A percentile compares a stretch with the other conserved stretches of the same genome.
Evolutionary conservation across 2,888 invertebrate species (phyloP).

Genomic region (Macrosiphum euphorbiae): DNA sequence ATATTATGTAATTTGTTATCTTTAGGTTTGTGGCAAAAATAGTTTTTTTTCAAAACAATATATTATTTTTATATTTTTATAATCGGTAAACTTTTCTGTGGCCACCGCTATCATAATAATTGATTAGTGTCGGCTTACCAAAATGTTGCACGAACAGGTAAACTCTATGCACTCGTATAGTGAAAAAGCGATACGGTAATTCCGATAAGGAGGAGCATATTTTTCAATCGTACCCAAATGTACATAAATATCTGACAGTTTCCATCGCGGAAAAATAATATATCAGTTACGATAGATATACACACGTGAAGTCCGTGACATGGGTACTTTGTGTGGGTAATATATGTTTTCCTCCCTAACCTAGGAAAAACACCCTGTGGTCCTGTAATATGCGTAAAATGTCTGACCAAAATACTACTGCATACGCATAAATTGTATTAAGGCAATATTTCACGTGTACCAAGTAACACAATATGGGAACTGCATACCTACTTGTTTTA

Average conservation of each 20-base stretch:
- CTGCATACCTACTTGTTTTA: background rate
- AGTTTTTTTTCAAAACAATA: background rate
- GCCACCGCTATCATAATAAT: background rate
- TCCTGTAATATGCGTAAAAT: background rate
- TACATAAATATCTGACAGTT: background rate
- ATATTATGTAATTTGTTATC: background rate
- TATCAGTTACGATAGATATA: background rate
- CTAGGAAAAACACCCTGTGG: background rate
- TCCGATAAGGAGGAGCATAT: background rate
- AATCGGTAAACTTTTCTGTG: background rate
- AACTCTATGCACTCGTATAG: background rate
- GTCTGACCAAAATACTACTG: background rate
- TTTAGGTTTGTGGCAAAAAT: background rate
- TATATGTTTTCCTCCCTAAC: background rate
- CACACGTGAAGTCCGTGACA: background rate
- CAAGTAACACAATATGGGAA: background rate
- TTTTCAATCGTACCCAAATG: conserved; percentile 5
- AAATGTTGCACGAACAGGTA: background rate
- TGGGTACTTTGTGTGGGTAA: background rate
- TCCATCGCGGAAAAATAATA: background rate
- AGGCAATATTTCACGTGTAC: background rate
- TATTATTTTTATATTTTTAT: background rate
- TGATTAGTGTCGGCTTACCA: background rate
- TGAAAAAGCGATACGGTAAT: background rate
- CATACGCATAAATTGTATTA: background rate